phyloP scores from a whole-genome alignment of 2,113 vertebrate species.

The Hippoglossus stenolepis region DNA sequence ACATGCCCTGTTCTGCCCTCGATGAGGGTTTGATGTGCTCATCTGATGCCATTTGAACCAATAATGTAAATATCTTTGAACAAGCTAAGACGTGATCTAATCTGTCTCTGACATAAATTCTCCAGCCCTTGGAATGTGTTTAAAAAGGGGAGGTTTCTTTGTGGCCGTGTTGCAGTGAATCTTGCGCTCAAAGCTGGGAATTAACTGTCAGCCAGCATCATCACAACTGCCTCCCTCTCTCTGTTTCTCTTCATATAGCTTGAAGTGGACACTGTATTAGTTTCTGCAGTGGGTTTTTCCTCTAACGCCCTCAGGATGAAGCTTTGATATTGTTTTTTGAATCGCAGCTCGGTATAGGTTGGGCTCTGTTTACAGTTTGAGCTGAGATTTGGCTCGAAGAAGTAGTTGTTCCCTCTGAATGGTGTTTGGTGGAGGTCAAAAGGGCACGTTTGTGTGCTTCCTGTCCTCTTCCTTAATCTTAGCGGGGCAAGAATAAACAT shows the following conservation, averaged over 20 bases:
- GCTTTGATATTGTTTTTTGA: slow-evolving; percentile 53
- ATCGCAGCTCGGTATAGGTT: slow-evolving; percentile 38
- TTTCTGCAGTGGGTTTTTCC: slow-evolving; percentile 49
- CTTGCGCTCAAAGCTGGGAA: slow-evolving; percentile 56
- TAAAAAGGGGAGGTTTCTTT: slow-evolving; percentile 34
- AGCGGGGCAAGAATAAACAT: slow-evolving; percentile 47
- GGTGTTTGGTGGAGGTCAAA: slow-evolving; percentile 43
- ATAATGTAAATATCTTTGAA: slow-evolving; percentile 79
- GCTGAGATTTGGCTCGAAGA: slow-evolving; percentile 43
- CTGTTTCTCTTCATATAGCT: slow-evolving; percentile 40
- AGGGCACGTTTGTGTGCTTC: slow-evolving; percentile 64
- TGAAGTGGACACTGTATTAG: slow-evolving; percentile 43
- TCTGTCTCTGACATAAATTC: slow-evolving; percentile 53
- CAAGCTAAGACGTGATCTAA: slow-evolving; percentile 71
- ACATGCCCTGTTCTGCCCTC: slow-evolving; percentile 66
- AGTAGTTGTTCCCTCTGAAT: slow-evolving; percentile 9
- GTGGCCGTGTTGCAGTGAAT: slow-evolving; percentile 50
- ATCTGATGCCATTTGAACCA: slow-evolving; percentile 65
- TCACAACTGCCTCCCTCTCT: slow-evolving; percentile 36
- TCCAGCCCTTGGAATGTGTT: slow-evolving; percentile 36
- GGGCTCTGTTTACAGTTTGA: slow-evolving; percentile 28
- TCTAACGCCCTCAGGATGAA: slow-evolving; percentile 50
- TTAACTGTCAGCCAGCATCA: slow-evolving; percentile 68
- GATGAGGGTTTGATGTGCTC: slow-evolving; percentile 60
- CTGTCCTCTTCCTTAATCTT: slow-evolving; percentile 48